Evolutionary conservation across 2,797 vertebrate genomes (phyloP).

Genomic region (Sebastes steindachneri): DNA sequence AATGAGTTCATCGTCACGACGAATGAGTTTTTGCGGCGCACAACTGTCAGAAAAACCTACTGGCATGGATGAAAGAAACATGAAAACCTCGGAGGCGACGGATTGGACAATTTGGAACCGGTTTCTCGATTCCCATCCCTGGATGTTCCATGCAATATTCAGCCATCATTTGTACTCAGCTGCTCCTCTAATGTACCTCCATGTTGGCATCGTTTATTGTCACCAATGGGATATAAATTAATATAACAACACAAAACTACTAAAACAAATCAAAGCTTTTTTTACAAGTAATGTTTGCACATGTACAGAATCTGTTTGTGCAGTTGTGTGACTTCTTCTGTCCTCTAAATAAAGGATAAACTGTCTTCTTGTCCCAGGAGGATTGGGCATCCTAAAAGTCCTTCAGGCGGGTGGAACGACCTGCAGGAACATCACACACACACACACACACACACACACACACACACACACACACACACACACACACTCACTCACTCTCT

Average conservation of each 20-base stretch:
- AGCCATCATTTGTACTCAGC: not conserved
- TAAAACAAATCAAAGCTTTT: not conserved
- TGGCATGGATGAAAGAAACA: not conserved
- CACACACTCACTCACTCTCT: not conserved
- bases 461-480: slow-evolving; percentile 17
- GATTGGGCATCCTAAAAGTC: slow-evolving; percentile 88
- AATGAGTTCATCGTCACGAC: no score
- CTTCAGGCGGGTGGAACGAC: slow-evolving; percentile 90
- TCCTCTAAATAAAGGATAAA: slow-evolving; percentile 85
- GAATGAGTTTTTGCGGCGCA: no score
- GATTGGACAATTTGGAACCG: not conserved
- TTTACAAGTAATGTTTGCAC: not conserved
- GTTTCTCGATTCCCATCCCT: not conserved
- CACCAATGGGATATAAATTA: not conserved
- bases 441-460: slow-evolving; percentile 28
- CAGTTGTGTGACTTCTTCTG: slow-evolving; percentile 1
- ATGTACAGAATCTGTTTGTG: not conserved
- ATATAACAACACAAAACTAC: not conserved
- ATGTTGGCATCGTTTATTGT: not conserved
- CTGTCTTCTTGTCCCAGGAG: slow-evolving; percentile 86
- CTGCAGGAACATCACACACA: slow-evolving; percentile 80
- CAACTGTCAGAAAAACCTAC: not conserved
- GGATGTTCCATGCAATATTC: not conserved
- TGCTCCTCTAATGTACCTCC: not conserved
- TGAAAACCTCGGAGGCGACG: not conserved